phyloP scores from a whole-genome alignment of 64 coral and sea anemone genomes.

The Anthopleura sola region DNA sequence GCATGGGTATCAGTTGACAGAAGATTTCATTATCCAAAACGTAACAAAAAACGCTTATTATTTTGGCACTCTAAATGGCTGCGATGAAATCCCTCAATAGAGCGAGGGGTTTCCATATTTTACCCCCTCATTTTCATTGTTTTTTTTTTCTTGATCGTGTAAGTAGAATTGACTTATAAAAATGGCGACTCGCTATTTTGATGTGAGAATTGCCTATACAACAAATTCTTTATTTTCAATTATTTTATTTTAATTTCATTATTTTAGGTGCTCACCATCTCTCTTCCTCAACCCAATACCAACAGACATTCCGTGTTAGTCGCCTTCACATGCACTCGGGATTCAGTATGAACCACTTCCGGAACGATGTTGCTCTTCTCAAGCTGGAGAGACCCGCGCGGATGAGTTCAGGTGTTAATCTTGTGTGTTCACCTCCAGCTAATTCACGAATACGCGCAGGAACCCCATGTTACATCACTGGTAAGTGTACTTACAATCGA shows the following conservation, averaged over 20 bases:
- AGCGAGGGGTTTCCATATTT: too few relatives aligned
- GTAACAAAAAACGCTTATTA: too few relatives aligned
- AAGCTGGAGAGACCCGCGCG: not conserved
- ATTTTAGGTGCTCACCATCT: constrained; percentile 61
- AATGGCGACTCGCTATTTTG: too few relatives aligned
- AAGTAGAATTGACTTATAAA: too few relatives aligned
- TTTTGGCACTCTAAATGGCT: too few relatives aligned
- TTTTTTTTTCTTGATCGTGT: too few relatives aligned
- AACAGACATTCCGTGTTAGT: constrained; percentile 33
- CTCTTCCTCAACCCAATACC: not conserved
- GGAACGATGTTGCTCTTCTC: constrained; percentile 45
- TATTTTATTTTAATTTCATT: not conserved
- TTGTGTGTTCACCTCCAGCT: constrained; percentile 25
- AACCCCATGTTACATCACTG: constrained; percentile 51
- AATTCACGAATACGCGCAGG: constrained; percentile 9
- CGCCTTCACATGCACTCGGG: constrained; percentile 45
- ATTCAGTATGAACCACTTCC: constrained; percentile 50
- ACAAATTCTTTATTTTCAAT: too few relatives aligned
- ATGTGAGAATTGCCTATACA: too few relatives aligned
- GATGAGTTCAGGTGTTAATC: constrained; percentile 24
- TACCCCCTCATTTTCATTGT: too few relatives aligned
- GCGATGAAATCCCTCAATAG: too few relatives aligned
- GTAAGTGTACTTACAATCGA: not conserved
- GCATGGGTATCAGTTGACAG: too few relatives aligned
- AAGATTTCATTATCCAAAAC: too few relatives aligned